phyloP scores from a whole-genome alignment of 2,797 vertebrate genomes.

The Eulemur mongoz region DNA sequence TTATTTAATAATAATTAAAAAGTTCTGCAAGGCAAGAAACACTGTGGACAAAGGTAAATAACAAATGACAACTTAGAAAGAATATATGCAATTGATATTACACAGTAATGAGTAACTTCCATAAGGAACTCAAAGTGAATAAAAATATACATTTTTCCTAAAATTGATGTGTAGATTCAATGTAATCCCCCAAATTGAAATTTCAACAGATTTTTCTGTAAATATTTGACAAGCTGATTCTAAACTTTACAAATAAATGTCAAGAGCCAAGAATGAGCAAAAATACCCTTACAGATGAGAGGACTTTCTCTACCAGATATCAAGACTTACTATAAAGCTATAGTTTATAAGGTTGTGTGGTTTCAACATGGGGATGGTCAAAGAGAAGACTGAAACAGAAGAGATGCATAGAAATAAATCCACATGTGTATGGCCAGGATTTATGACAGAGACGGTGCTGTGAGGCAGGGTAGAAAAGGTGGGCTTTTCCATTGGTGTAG shows the following conservation, averaged over 20 bases:
- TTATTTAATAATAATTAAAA: conserved; percentile 9
- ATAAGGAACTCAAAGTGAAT: neutral
- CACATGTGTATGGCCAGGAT: neutral
- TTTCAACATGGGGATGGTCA: neutral
- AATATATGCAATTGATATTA: neutral
- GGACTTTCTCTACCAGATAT: neutral
- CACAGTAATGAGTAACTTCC: neutral
- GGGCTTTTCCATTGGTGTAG: neutral
- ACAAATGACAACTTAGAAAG: neutral
- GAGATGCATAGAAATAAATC: neutral
- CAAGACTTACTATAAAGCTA: neutral
- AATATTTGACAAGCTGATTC: neutral
- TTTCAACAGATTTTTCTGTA: neutral
- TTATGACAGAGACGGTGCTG: neutral
- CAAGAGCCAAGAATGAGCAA: neutral
- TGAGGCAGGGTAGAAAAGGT: neutral
- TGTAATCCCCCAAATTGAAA: neutral
- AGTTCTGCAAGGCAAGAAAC: conserved; percentile 15
- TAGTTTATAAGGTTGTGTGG: neutral
- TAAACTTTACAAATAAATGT: neutral
- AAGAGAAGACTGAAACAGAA: neutral
- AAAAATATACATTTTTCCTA: neutral
- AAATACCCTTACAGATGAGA: neutral
- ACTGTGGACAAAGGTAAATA: neutral
- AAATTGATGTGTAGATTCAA: neutral